Evolutionary conservation across 2,888 invertebrate genomes (phyloP), one percentile per base, ranked within the genome.

Genomic region (Patella ulyssiponensis): DNA sequence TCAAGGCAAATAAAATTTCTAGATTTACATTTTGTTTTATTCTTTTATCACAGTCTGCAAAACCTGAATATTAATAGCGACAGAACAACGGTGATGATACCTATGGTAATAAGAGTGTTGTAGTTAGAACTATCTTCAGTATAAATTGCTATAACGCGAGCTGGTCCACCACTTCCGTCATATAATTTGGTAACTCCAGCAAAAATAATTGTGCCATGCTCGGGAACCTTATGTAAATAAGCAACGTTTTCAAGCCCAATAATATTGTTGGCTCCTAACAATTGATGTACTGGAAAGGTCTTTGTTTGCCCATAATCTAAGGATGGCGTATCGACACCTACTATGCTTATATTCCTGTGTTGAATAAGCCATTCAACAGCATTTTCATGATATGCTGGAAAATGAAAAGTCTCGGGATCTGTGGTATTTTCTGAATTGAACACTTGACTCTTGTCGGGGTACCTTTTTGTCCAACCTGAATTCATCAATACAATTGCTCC

Each of bases 311-410:
- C 94, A 0, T 93, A 92, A 90, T 95, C 95, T 1, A 94, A 90
- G 12, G 94, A 94, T 0, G 94, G 93, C 0, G 94, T 93, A 88
- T 95, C 95, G 1, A 95, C 93, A 0, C 95, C 95, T 2, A 94
- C 93, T 79, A 95, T 93, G 82, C 93, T 93, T 14, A 93, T 73
- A 11, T 77, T 73, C 11, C 86, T 92, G 54, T 85, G 70, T 70
- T 93, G 90, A 0, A 93, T 92, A 80, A 95, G 92, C 94, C 94
- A 94, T 77, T 93, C 90, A 0, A 94, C 94, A 27, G 94, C 93
- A 72, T 93, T 93, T 82, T 92, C 92, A 71, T 94, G 93, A 70
- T 94, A 84, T n/a, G 86, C 88, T n/a, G 88, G 88, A 82, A 87
- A 87, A 74, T 86, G 88, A 73, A 88, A 87, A 3, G 85, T 84